Percentiles rank a stretch among this genome's conserved stretches.
Conservation (phyloP, 2,797 vertebrate species). For the Yasuhikotakia modesta region DNA sequence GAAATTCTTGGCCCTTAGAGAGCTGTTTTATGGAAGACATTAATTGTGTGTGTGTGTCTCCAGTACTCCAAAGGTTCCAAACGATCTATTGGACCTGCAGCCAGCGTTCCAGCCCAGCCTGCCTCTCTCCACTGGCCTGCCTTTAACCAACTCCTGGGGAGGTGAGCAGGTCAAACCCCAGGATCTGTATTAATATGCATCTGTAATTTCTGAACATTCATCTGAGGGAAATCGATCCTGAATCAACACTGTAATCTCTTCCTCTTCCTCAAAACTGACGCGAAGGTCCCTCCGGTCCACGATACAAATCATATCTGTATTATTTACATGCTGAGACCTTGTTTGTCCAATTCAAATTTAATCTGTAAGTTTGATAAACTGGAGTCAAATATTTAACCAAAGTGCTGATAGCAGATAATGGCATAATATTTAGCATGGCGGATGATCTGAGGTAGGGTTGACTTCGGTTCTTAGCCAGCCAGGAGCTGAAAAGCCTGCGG, state of each 20-base stretch:
- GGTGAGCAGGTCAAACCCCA: constrained; percentile 77
- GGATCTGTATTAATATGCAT: constrained; percentile 20
- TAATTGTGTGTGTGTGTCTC: constrained; percentile 50
- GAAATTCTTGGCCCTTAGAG: constrained; percentile 42
- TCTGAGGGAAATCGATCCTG: constrained; percentile 12
- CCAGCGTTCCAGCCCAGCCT: constrained; percentile 88
- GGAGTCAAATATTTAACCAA: neutral
- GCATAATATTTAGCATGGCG: constrained; percentile 15
- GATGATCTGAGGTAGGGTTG: neutral
- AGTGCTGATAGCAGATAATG: neutral
- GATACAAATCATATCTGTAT: neutral
- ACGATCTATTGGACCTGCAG: constrained; percentile 93
- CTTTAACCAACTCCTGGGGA: constrained; percentile 89
- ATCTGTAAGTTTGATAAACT: neutral
- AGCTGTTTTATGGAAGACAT: constrained; percentile 30
- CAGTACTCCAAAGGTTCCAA: constrained; percentile 90
- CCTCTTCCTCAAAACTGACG: neutral
- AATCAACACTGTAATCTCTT: constrained; percentile 8
- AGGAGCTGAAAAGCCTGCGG: constrained; percentile 13
- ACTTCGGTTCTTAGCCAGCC: constrained; percentile 17
- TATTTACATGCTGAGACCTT: neutral
- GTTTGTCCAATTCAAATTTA: constrained; percentile 15
- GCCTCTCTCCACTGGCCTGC: constrained; percentile 80
- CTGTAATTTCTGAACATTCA: no score
- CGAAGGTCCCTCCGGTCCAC: neutral